phyloP scores from a whole-genome alignment of 2,113 vertebrate species.

The Ciconia maguari region DNA sequence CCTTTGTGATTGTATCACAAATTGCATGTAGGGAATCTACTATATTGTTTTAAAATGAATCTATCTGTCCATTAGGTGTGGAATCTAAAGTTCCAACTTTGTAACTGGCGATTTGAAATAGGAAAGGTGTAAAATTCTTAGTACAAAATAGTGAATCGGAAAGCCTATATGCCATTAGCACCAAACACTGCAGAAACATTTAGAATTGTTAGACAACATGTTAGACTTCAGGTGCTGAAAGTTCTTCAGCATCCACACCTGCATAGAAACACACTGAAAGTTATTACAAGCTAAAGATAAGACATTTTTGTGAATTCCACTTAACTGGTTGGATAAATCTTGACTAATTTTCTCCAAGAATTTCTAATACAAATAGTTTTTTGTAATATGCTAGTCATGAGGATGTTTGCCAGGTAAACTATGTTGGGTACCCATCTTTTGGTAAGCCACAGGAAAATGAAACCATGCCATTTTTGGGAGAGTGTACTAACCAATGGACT shows the following conservation, averaged over 20 bases:
- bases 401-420: neutral
- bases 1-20: neutral
- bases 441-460: neutral
- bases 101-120: neutral
- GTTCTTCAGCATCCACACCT: neutral
- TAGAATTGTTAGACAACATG: neutral
- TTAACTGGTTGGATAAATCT: neutral
- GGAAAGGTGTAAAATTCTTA: neutral
- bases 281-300: neutral
- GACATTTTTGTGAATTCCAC: neutral
- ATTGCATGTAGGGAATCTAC: neutral
- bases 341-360: neutral
- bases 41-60: neutral
- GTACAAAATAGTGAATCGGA: neutral
- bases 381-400: neutral
- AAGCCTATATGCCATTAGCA: neutral
- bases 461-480: neutral
- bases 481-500: neutral
- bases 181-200: neutral
- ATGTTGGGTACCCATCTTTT: neutral
- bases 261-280: neutral
- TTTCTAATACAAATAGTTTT: neutral
- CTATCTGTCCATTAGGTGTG: neutral
- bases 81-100: neutral
- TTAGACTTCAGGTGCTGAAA: neutral